Conservation (phyloP, 2,113 vertebrate genomes). For the Oenanthe melanoleuca region DNA sequence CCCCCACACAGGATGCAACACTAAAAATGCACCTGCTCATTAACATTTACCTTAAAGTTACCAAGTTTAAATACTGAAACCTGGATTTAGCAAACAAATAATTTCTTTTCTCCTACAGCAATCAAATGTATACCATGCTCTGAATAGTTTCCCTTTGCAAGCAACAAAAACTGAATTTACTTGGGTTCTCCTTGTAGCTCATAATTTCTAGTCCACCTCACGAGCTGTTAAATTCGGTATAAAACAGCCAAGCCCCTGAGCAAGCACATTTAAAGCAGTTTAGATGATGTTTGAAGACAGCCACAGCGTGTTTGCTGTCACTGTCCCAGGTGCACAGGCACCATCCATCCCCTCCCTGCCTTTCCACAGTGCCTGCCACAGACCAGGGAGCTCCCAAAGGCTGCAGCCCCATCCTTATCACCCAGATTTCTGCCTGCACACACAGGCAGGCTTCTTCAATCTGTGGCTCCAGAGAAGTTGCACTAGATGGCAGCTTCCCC, state of each 20-base stretch:
- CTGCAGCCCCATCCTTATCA: rapidly evolving
- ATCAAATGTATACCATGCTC: background rate
- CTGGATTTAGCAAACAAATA: background rate
- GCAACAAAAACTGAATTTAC: background rate
- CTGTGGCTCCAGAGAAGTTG: background rate
- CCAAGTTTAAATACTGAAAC: background rate
- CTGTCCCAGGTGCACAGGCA: rapidly evolving
- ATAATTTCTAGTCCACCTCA: background rate
- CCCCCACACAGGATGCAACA: background rate
- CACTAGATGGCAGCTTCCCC: slow-evolving; percentile 33
- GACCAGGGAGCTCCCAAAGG: rapidly evolving
- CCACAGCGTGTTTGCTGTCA: background rate
- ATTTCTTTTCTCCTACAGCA: background rate
- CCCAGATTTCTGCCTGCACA: rapidly evolving
- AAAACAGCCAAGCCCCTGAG: background rate
- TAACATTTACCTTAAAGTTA: background rate
- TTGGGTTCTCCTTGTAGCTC: background rate
- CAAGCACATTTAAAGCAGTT: background rate
- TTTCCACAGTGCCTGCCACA: background rate
- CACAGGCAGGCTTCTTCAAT: background rate
- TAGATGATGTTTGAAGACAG: background rate
- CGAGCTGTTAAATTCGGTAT: background rate
- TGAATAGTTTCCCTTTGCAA: background rate
- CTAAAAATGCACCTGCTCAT: background rate
- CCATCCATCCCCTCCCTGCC: background rate